Evolutionary conservation across 2,888 invertebrate genomes (phyloP).

Genomic region (Griposia aprilina): DNA sequence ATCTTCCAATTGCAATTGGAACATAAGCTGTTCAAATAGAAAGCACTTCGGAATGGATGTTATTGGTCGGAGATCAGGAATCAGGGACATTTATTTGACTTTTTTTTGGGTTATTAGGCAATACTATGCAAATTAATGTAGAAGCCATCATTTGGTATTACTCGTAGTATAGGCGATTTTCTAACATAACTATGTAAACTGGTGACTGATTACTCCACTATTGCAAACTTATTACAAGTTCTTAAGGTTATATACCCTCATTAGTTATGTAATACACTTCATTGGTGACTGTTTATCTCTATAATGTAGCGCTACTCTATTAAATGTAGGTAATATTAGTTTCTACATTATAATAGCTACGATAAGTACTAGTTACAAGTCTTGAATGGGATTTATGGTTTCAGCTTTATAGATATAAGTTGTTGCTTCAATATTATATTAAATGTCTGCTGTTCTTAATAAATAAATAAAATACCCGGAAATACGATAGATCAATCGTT

Average conservation of each 20-base stretch:
- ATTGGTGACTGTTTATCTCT: slow-evolving; percentile 18
- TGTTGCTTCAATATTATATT: background rate
- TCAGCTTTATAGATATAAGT: background rate
- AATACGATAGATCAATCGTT: too few species aligned
- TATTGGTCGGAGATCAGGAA: background rate
- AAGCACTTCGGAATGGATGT: background rate
- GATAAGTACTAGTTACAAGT: slow-evolving; percentile 8
- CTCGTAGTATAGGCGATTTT: too few species aligned
- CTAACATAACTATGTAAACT: background rate
- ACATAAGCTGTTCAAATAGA: background rate
- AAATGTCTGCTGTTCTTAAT: background rate
- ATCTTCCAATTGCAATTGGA: background rate
- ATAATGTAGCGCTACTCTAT: slow-evolving; percentile 21
- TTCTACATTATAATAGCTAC: background rate
- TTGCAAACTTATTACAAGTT: too few species aligned
- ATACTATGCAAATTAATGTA: background rate
- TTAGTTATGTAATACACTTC: background rate
- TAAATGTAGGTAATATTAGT: slow-evolving; percentile 17
- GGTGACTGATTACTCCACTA: too few species aligned
- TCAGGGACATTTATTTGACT: too few species aligned
- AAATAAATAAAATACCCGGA: background rate
- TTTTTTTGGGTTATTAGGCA: too few species aligned
- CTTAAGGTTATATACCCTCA: too few species aligned
- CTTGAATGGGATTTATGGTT: background rate
- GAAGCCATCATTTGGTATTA: too few species aligned